Conservation (phyloP, 37 sponge, comb jelly and placozoan species). For the Sycon ciliatum region DNA sequence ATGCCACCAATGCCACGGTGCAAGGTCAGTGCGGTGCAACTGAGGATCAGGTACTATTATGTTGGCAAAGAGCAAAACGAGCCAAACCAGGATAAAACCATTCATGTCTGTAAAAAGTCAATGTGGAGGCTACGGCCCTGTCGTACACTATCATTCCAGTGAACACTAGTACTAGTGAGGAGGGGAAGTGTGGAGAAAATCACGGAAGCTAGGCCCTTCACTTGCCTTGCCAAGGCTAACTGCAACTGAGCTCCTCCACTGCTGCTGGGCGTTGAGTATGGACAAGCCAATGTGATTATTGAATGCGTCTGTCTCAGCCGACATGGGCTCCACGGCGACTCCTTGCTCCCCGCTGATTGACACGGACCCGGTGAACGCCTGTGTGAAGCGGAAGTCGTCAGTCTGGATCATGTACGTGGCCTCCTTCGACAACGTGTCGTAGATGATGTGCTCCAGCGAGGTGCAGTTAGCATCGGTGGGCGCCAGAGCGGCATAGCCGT, state of each 20-base stretch:
- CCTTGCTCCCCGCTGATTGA: slow-evolving; percentile 22
- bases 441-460: not conserved
- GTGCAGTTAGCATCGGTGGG: not conserved
- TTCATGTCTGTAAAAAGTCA: too few relatives aligned
- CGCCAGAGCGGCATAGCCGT: slow-evolving; percentile 35
- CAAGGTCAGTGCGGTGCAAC: too few relatives aligned
- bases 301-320: slow-evolving; percentile 64
- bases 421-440: slow-evolving; percentile 27
- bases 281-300: slow-evolving; percentile 57
- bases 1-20: too few relatives aligned
- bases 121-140: too few relatives aligned
- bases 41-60: too few relatives aligned
- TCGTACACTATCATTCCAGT: too few relatives aligned
- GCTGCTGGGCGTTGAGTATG: slow-evolving; percentile 54
- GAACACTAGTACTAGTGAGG: too few relatives aligned
- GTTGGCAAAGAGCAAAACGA: too few relatives aligned
- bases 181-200: too few relatives aligned
- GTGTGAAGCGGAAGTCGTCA: slow-evolving; percentile 55
- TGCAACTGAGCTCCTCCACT: slow-evolving; percentile 51
- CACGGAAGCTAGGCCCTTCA: too few relatives aligned
- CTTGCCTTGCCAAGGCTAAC: slow-evolving; percentile 19
- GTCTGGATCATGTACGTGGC: slow-evolving; percentile 38
- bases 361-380: slow-evolving; percentile 49
- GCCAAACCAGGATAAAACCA: too few relatives aligned
- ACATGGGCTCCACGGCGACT: slow-evolving; percentile 69